Evolutionary conservation across 2,888 invertebrate species (phyloP), one percentile per base, ranked within the genome.

Genomic region (Gasteruption jaculator): DNA sequence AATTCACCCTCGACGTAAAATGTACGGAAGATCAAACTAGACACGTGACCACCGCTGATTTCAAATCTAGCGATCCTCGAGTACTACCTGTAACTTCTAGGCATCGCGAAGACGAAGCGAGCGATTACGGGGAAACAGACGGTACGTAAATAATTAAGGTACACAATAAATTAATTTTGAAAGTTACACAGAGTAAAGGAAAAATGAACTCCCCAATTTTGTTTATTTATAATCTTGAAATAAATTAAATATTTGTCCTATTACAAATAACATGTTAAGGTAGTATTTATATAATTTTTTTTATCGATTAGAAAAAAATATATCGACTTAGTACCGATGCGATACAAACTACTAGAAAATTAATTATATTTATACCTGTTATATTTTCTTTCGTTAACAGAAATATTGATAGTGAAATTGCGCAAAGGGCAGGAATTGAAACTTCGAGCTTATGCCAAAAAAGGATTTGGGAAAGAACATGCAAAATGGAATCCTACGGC

Each of bases 401-500:
- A 83, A 55, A 84, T 86, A 56, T 63, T 85, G 32, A 82, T 86
- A 50, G 82, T 84, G 0, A 86, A 86, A 60, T 67, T 86, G 27
- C 75, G 85, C 30, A 83, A 83, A 65, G 85, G 96, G 0, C 97
- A 99, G 68, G 95, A 95, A 68, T 71, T 99, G 26, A 95, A 94
- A 68, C 74, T 97, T 43, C 78, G 89, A 57, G 97, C 96, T 1
- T 97, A 92, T 74, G 99, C 97, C 0, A 94, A 96, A 61, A 99
- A 99, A 75, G 80, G 81, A 21, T 93, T 94, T 74, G 94, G 96
- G 1, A 99, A 99, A 66, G 99, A 99, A 68, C 99, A 99, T 74
- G 99, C 99, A 0, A 99, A 99, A 72, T 99, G 99, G 99, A 99
- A 97, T 74, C 99, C 99, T 3, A 99, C 99, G 0, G 91, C 92